Base-by-base conservation (phyloP, 2,888 invertebrate species). In the Halocaridina rubra region DNA sequence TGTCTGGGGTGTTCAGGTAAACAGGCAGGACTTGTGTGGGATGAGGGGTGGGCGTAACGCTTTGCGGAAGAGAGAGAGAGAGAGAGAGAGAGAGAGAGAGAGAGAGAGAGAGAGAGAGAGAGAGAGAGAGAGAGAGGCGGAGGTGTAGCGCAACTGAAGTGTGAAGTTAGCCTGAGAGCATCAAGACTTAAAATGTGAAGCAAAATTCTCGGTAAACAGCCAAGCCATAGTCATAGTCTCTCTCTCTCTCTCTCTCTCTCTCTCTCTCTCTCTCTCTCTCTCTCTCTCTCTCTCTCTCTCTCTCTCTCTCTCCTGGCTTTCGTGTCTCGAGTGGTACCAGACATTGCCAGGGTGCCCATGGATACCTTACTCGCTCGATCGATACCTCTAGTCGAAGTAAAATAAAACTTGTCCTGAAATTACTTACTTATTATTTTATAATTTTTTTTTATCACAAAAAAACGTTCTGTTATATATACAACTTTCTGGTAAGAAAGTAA, bases 221-320 rank as follows among this genome's bases (percentile, higher is more conserved):
- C 46, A 13, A 16, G 1, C 10, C 3, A 19, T 53, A 53, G 1
- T 10, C n/a, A 19, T 53, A 53, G 0, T 53, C 69, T 69, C 69
- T 69, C 69, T 69, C 69, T 69, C 69, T 69, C 69, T 69, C 69
- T 69, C 69, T 69, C 69, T 69, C 69, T 69, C 69, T 27, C 69
- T 10, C 69, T 24, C 22, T 24, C 22, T 69, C 24, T 24, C 69
- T 69, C 69, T 69, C 69, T 69, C 53, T 53, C 53, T 53, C 53
- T 53, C 53, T 53, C 53, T 53, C 53, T 53, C 19, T 16, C 10
- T 53, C 16, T 10, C 16, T 13, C 53, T 19, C 16, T 19, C 53
- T 53, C 53, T 4, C 53, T 53, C 53, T 53, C 53, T 53, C 53
- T 53, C 53, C n/a, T n/a, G n/a, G n/a, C n/a, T n/a, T n/a, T n/a